These are phyloP conservation scores for Erythrocercus mccallii DNA, from an alignment of 2,113 vertebrate species.

Conservation along the genomic window DNA sequence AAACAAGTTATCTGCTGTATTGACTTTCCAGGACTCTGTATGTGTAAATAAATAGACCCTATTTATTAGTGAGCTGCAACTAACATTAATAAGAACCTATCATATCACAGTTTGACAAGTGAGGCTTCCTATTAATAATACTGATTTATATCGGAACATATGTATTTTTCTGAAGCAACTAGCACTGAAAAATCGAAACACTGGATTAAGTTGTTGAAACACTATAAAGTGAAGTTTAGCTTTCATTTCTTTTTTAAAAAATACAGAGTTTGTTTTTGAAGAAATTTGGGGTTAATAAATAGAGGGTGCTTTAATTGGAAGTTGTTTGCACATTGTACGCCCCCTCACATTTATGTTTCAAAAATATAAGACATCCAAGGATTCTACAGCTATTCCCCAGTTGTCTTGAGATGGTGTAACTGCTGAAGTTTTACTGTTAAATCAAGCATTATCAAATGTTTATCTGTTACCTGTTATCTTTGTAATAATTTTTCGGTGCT, in stretches of 20 bases:
- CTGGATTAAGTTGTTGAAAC: constrained; percentile 20
- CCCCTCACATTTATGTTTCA: not conserved
- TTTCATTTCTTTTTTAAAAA: constrained; percentile 27
- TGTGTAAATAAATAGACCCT: constrained; percentile 58
- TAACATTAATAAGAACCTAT: constrained; percentile 14
- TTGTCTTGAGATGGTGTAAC: not conserved
- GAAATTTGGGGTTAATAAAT: not conserved
- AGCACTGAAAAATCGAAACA: constrained; percentile 12
- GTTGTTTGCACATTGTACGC: not conserved
- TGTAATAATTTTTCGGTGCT: constrained; percentile 23
- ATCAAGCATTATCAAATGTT: not conserved
- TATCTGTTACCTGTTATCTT: not conserved
- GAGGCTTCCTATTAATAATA: constrained; percentile 28
- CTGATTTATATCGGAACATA: not conserved
- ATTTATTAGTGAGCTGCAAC: constrained; percentile 43
- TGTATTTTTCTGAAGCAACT: constrained; percentile 18
- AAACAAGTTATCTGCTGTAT: constrained; percentile 36
- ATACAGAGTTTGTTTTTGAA: not conserved
- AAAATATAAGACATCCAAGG: not conserved
- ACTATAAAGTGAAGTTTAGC: not conserved
- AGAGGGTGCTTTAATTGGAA: not conserved
- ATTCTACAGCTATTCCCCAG: not conserved
- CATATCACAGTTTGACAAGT: not conserved
- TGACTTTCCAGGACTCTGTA: constrained; percentile 28
- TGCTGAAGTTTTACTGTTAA: not conserved